Conservation (phyloP, 2,113 vertebrate species). For the Carassius gibelio region DNA sequence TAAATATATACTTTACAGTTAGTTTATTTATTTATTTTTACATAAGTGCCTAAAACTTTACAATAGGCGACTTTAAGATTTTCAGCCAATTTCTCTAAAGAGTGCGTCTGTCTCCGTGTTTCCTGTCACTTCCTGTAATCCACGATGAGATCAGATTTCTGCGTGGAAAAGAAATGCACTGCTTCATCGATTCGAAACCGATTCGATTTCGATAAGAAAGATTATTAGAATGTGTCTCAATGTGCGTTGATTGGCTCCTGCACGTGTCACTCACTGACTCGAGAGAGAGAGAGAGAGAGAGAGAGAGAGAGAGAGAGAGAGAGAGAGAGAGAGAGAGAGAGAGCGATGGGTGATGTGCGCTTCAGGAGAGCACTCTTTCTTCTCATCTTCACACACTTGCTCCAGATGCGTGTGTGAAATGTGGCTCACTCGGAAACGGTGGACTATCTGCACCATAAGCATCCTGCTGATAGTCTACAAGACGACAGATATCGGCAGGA, state of each 20-base stretch:
- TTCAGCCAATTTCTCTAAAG: no score
- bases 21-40: no score
- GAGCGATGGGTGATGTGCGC: constrained; percentile 46
- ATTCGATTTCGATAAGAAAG: background rate
- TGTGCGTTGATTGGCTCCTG: constrained; percentile 47
- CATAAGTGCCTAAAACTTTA: no score
- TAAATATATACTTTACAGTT: no score
- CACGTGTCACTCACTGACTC: constrained; percentile 50
- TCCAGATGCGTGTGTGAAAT: constrained; percentile 70
- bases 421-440: constrained; percentile 83
- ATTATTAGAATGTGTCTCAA: background rate
- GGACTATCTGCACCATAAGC: constrained; percentile 86
- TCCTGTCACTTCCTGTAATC: no score
- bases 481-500: constrained; percentile 85
- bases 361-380: constrained; percentile 6
- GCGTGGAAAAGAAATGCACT: no score
- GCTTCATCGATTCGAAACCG: no score
- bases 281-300: background rate
- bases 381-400: background rate
- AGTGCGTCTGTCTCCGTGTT: no score
- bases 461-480: constrained; percentile 88
- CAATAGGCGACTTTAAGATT: no score
- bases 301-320: background rate
- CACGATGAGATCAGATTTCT: no score
- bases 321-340: constrained; percentile 16